These are phyloP conservation scores for chimpanzee (Pan troglodytes) DNA, from an alignment of 2,113 vertebrate species.

Conservation along the genomic window DNA sequence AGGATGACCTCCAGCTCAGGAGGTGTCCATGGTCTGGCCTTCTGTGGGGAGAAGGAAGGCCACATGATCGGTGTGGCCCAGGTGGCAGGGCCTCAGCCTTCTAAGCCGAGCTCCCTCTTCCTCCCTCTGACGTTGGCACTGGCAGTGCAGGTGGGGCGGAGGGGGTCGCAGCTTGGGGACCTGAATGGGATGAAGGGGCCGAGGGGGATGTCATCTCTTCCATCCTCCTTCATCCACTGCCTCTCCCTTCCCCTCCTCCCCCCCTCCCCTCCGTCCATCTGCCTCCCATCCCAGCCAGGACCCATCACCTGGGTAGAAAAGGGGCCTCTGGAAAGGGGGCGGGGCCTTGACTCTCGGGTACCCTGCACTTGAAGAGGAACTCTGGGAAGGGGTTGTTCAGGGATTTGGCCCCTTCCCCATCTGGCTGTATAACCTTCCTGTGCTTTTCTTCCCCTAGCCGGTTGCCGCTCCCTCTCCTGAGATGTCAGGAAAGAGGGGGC, in stretches of 20 bases:
- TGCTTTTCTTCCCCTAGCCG: conserved; percentile 47
- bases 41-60: conserved; percentile 62
- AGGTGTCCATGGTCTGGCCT: conserved; percentile 81
- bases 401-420: background rate
- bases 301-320: conserved; percentile 64
- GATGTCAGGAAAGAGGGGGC: conserved; percentile 69
- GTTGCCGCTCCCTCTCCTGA: conserved; percentile 52
- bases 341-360: background rate
- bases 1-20: conserved; percentile 46
- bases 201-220: too few species aligned
- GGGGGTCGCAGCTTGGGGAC: background rate
- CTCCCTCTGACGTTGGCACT: background rate
- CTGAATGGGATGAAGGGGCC: conserved; percentile 71
- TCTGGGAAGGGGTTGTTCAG: background rate
- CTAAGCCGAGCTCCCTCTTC: too few species aligned
- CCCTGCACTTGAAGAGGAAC: background rate
- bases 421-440: background rate
- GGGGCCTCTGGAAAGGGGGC: conserved; percentile 45
- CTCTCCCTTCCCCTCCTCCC: conserved; percentile 63
- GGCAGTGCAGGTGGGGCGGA: rapidly evolving
- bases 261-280: conserved; percentile 32
- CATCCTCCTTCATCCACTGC: conserved; percentile 95
- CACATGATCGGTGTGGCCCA: background rate
- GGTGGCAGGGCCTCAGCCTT: background rate
- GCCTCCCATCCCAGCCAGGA: conserved; percentile 59